Conservation (phyloP, 2,113 vertebrate species). For the Lynx canadensis region DNA sequence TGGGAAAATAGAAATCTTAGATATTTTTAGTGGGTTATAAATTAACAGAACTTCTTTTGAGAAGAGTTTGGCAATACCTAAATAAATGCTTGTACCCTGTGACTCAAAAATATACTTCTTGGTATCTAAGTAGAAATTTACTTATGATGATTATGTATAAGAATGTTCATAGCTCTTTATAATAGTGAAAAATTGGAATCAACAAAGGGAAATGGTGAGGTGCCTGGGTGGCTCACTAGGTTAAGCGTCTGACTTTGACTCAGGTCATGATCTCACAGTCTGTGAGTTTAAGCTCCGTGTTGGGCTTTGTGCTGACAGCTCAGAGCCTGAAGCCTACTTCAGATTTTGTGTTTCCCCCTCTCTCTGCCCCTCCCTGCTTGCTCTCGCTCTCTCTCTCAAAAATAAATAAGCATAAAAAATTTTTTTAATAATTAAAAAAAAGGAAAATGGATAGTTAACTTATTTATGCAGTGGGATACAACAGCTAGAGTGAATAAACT, state of each 20-base stretch:
- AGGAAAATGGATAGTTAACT: background rate
- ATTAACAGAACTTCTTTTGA: background rate
- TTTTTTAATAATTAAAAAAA: background rate
- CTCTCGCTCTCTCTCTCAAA: too few relatives aligned
- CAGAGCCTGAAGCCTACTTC: too few relatives aligned
- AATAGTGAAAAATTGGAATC: constrained; percentile 27
- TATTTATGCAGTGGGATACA: background rate
- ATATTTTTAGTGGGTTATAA: background rate
- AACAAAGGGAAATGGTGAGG: background rate
- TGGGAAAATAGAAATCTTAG: background rate
- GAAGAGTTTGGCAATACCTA: background rate
- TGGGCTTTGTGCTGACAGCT: too few relatives aligned
- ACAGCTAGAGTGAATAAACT: background rate
- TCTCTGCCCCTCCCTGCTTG: too few relatives aligned
- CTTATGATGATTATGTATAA: background rate
- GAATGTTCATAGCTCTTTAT: background rate
- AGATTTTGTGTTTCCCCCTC: too few relatives aligned
- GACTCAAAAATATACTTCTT: background rate
- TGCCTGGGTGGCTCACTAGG: too few relatives aligned
- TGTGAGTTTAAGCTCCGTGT: too few relatives aligned
- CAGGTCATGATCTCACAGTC: too few relatives aligned
- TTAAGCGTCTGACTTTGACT: too few relatives aligned
- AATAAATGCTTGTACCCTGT: background rate
- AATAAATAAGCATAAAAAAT: too few relatives aligned
- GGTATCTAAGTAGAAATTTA: background rate